Base-by-base conservation (phyloP, 2,888 invertebrate species). In the Lithosia quadra region DNA sequence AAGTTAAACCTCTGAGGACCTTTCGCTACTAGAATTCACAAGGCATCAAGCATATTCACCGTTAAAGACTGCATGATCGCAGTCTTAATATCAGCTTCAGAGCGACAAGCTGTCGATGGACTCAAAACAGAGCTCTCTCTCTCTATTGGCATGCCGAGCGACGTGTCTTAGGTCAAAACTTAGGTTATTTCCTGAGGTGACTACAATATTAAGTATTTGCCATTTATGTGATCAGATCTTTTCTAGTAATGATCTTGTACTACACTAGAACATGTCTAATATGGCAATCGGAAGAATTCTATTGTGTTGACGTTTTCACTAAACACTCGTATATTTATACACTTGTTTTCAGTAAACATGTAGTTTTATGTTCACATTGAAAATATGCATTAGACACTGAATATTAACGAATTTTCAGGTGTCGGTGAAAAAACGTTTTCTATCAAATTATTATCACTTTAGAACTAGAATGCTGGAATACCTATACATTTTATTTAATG, bases 11-110 rank as follows among this genome's bases (percentile, higher is more conserved):
- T 28, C 28, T 28, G 3, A 28, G 28, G 28, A 28, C 2, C 18
- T 43, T n/a, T 5, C 43, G 18, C 49, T 49, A n/a, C 18, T 9
- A 8, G n/a, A 18, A 49, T 49, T n/a, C 43, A 49, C 36, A 67
- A 63, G 61, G 63, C 56, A 39, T 64, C 64, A 69, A 72, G 55
- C 96, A 80, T 97, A 97, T 88, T 93, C 89, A 84, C 90, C 86
- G 73, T n/a, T 84, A 84, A 85, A 95, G 92, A 83, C 91, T 79
- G 73, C 75, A 72, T 74, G 77, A 88, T 86, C 79, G 87, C 21
- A 36, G 63, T 63, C 24, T 86, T 77, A 77, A 58, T 8, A 86
- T 77, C 2, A 77, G 69, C 84, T 84, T 79, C 81, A 61, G 78
- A 86, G 83, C 83, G 83, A 84, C 86, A 82, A 86, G 84, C 83